Evolutionary conservation across 2,113 vertebrate genomes (phyloP), one percentile per base, ranked within the genome.

Genomic region (Elaphurus davidianus): DNA sequence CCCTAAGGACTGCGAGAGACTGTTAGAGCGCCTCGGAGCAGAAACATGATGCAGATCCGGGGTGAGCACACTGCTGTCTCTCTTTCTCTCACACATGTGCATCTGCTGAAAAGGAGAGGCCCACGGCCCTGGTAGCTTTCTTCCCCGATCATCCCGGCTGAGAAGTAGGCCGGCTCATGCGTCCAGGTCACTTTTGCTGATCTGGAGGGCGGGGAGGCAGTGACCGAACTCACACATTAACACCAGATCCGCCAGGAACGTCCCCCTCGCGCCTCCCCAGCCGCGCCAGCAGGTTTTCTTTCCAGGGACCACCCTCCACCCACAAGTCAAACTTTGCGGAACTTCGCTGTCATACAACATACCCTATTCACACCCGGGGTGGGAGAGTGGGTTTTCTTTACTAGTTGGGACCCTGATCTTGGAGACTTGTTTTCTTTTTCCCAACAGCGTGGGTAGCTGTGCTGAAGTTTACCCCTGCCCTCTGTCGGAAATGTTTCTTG

Each of bases 161-260:
- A 27, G 4, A 47, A n/a, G 11, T 33, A 62, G n/a, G 30, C 2
- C 2, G 21, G 30, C 21, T 23, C 13, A 25, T 0, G 0, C 7
- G 28, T 33, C 76, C 0, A 0, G 17, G 30, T 19, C 30, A 23
- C 2, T 19, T 45, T 27, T 40, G 17, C 47, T 76, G 28, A 45
- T 36, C 71, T 33, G 55, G 21, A 57, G 90, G 10, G 23, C 0
- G 25, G 76, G 47, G 40, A 87, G 10, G 6, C 2, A 13, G 30
- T 3, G 33, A 28, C 17, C 11, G 23, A 27, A 12, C 14, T 33
- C 17, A 14, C 47, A 40, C 21, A 16, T 9, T 2, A 6, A 30
- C 14, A 6, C 9, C 3, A 0, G 5, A 3, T 8, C 33, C 16
- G 45, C 55, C 50, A 7, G 23, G 28, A 2, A 3, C 7, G 1